Evolutionary conservation across 2,113 vertebrate species (phyloP), one percentile per base, ranked within the genome.

Genomic region (Heteronetta atricapilla): DNA sequence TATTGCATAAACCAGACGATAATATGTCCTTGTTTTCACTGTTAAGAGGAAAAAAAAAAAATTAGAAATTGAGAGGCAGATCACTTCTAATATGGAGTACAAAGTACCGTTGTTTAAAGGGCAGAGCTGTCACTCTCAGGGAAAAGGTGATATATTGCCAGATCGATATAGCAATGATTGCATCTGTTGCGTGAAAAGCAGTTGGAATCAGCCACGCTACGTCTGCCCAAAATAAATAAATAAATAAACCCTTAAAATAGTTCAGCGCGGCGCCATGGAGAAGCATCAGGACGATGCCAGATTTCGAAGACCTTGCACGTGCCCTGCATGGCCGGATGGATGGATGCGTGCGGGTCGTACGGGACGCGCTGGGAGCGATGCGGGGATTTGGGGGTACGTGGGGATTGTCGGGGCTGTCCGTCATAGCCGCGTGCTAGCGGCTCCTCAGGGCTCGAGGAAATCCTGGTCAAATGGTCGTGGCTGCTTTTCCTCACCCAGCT

Each of bases 261-360:
- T 29, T 36, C 7, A 18, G 62, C 0, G 17, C 44, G 2, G 29
- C 0, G 23, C 52, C 2, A n/a, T 2, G 21, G 23, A 36, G 33
- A 42, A 52, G 22, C 21, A 34, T 42, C 10, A 2, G 66, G 31
- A 10, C 25, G 8, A 0, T 0, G n/a, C 8, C 20, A 7, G 62
- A 10, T 38, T 53, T n/a, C 38, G 2, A 56, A 15, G 3, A 26
- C n/a, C 10, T 6, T 6, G 26, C 22, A 18, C 6, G 1, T 20
- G 33, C 16, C 0, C 25, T 1, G 4, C 8, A 13, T 0, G 23
- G 46, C 18, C 7, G 48, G 25, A 28, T 8, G 48, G 25, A 28
- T 20, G 16, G 8, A 1, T 18, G 16, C 22, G 4, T 4, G 64
- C 10, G 6, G 44, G 26, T 3, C 4, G 55, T 14, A 29, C 16